A percentile compares a stretch with the other conserved stretches of the same genome.
Evolutionary conservation across 1,140 invertebrate species (phyloP).

Genomic region (Diorhabda sublineata): DNA sequence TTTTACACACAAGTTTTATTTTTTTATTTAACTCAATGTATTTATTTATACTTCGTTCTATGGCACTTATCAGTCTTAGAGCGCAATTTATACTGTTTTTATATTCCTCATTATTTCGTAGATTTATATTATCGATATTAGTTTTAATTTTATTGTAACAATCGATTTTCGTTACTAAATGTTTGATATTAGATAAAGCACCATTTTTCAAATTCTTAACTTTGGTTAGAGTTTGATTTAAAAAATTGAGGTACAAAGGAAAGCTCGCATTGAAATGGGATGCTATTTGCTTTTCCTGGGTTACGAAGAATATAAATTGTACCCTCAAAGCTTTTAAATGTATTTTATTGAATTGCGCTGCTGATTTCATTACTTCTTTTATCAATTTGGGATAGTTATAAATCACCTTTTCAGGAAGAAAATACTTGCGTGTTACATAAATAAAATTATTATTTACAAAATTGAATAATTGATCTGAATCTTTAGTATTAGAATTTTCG

Average conservation of each 20-base stretch:
- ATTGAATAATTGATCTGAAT: constrained; percentile 43
- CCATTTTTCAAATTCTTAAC: constrained; percentile 21
- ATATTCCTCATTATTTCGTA: constrained; percentile 19
- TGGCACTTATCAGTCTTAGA: constrained; percentile 18
- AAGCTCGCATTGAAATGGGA: constrained; percentile 47
- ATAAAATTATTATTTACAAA: constrained; percentile 46
- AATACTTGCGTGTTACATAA: constrained; percentile 48
- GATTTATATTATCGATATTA: constrained; percentile 16
- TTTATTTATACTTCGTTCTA: constrained; percentile 22
- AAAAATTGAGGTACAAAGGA: constrained; percentile 45
- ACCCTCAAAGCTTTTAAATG: constrained; percentile 47
- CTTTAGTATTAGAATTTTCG: constrained; percentile 18
- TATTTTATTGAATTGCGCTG: constrained; percentile 47
- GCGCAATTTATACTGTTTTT: constrained; percentile 22
- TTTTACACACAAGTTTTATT: constrained; percentile 17
- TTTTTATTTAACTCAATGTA: constrained; percentile 22
- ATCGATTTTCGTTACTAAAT: constrained; percentile 22
- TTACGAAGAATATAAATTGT: constrained; percentile 48
- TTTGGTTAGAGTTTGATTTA: constrained; percentile 39
- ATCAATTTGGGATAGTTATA: constrained; percentile 48
- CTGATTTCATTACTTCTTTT: constrained; percentile 48
- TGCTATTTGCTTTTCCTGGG: constrained; percentile 48
- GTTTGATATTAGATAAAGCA: constrained; percentile 11
- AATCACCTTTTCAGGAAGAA: constrained; percentile 43
- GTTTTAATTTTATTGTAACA: constrained; percentile 23